phyloP scores from a whole-genome alignment of 2,797 vertebrate genomes.

The Kryptolebias ocellatus region DNA sequence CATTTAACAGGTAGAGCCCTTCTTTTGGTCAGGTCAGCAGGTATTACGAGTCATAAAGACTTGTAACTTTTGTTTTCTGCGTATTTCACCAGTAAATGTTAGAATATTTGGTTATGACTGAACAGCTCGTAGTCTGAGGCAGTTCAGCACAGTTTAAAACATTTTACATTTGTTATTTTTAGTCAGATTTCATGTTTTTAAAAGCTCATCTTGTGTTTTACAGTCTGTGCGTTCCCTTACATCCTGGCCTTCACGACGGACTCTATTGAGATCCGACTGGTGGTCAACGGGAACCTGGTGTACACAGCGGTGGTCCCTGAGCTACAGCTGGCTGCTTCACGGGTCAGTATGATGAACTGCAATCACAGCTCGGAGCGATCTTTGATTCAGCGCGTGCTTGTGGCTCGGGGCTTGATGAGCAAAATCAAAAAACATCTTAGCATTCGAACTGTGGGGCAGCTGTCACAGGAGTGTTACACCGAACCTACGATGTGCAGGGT shows the following conservation, averaged over 20 bases:
- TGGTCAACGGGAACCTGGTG: constrained; percentile 98
- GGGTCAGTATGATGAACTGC: constrained; percentile 82
- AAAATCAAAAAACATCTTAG: neutral
- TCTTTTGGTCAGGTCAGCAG: no score
- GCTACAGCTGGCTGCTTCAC: constrained; percentile 92
- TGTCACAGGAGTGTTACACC: neutral
- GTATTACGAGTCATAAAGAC: no score
- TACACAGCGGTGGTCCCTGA: constrained; percentile 96
- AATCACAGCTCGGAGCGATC: neutral
- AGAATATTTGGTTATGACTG: no score
- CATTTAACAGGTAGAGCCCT: no score
- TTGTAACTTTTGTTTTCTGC: no score
- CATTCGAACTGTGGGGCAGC: neutral
- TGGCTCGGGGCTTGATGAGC: neutral
- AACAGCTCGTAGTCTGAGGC: no score
- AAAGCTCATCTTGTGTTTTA: constrained; percentile 40
- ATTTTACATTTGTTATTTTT: neutral
- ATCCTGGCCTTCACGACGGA: constrained; percentile 97
- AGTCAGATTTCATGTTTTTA: neutral
- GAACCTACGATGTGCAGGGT: no score
- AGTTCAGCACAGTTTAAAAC: no score
- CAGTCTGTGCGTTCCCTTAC: constrained; percentile 98
- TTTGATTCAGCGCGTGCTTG: neutral
- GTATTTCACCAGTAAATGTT: no score
- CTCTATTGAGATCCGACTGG: constrained; percentile 97